Evolutionary conservation across 2,113 vertebrate species (phyloP).

Genomic region (Solea senegalensis): DNA sequence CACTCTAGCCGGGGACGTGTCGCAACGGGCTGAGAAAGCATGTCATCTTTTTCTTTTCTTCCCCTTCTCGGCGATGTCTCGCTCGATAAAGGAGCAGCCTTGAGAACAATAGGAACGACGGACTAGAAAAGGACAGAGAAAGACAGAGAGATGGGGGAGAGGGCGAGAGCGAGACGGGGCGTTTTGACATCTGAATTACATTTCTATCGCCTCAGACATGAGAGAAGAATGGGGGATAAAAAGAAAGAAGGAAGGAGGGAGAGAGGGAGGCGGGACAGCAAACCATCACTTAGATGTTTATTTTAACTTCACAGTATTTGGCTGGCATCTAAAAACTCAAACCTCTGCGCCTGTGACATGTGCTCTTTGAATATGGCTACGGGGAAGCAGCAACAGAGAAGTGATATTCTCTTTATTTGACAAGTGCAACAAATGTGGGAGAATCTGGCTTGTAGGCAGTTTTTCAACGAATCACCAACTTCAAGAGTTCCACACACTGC

Average conservation of each 20-base stretch:
- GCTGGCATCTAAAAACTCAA: conserved; percentile 72
- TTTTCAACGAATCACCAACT: conserved; percentile 43
- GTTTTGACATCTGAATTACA: conserved; percentile 88
- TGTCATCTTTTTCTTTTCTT: conserved; percentile 83
- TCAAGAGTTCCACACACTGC: conserved; percentile 44
- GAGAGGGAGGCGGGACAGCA: conserved; percentile 74
- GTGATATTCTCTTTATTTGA: conserved; percentile 61
- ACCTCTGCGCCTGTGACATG: conserved; percentile 67
- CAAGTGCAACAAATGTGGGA: conserved; percentile 47
- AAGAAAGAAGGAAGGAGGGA: conserved; percentile 66
- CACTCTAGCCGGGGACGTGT: conserved; percentile 78
- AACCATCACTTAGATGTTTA: conserved; percentile 83
- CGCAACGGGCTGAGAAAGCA: conserved; percentile 82
- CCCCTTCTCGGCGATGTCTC: conserved; percentile 80
- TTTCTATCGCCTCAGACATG: conserved; percentile 78
- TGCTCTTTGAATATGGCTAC: conserved; percentile 57
- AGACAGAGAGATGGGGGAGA: conserved; percentile 75
- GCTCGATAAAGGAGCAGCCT: conserved; percentile 84
- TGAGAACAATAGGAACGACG: conserved; percentile 83
- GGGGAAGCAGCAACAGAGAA: conserved; percentile 48
- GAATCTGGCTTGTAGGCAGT: conserved; percentile 41
- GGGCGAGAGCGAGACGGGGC: conserved; percentile 75
- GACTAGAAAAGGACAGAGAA: conserved; percentile 78
- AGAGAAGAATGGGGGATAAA: conserved; percentile 72
- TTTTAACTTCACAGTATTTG: conserved; percentile 83